Conservation (phyloP, 2,113 vertebrate genomes). For the Malurus cyaneus region DNA sequence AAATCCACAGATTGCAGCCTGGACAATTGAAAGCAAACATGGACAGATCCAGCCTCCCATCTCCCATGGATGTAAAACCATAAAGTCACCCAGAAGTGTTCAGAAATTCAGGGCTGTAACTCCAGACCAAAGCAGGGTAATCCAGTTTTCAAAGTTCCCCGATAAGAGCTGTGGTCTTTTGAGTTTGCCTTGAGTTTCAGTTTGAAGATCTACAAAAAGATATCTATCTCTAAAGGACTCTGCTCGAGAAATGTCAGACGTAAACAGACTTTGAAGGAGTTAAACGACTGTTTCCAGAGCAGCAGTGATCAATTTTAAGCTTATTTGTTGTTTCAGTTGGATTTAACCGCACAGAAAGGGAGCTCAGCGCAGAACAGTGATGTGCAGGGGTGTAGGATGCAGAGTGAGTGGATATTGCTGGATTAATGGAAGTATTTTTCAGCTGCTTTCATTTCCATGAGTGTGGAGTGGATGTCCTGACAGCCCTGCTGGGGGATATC, state of each 20-base stretch:
- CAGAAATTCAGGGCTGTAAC: constrained; percentile 6
- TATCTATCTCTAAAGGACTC: constrained; percentile 35
- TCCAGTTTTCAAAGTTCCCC: constrained; percentile 56
- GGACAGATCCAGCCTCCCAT: neutral
- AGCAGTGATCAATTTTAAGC: constrained; percentile 37
- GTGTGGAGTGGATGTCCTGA: neutral
- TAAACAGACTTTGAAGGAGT: constrained; percentile 63
- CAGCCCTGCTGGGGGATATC: neutral
- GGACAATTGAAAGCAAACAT: neutral
- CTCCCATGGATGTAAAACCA: neutral
- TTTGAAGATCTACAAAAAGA: constrained; percentile 64
- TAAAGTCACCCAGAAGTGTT: constrained; percentile 22
- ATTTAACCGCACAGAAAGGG: neutral
- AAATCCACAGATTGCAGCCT: neutral
- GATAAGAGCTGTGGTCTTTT: constrained; percentile 56
- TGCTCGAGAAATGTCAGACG: constrained; percentile 49
- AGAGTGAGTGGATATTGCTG: neutral
- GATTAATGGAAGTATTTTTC: neutral
- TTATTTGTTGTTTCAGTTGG: constrained; percentile 13
- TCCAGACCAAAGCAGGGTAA: constrained; percentile 52
- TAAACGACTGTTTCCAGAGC: constrained; percentile 38
- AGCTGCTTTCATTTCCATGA: neutral
- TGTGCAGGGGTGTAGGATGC: neutral
- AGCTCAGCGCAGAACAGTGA: neutral
- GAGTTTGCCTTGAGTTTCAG: constrained; percentile 48